Conservation (phyloP, 2,797 vertebrate species). For the Mallotus villosus region DNA sequence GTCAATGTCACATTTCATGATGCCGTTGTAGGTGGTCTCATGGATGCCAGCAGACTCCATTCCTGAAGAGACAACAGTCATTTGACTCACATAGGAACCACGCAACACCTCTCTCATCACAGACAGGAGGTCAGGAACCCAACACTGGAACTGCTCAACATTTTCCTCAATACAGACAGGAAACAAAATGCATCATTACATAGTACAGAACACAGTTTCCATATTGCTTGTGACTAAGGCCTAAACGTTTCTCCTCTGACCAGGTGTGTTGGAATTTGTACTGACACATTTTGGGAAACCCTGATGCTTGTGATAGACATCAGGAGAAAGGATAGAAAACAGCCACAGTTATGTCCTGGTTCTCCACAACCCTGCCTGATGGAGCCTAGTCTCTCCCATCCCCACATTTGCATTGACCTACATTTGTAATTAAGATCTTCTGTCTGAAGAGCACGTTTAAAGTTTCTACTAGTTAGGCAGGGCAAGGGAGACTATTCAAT, state of each 20-base stretch:
- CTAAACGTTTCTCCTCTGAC: too few relatives aligned
- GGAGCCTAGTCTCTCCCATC: neutral
- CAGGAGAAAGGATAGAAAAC: neutral
- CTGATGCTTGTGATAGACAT: neutral
- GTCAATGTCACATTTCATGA: conserved; percentile 90
- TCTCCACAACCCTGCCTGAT: neutral
- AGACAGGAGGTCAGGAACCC: too few relatives aligned
- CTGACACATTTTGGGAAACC: too few relatives aligned
- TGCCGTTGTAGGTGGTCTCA: conserved; percentile 89
- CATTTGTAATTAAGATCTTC: neutral
- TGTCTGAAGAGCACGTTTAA: neutral
- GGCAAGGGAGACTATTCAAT: neutral
- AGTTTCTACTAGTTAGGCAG: neutral
- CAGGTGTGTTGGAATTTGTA: too few relatives aligned
- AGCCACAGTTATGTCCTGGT: neutral
- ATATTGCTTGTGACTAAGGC: too few relatives aligned
- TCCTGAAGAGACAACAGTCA: conserved; percentile 57
- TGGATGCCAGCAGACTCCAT: conserved; percentile 89
- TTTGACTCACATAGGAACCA: neutral
- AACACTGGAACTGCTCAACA: too few relatives aligned
- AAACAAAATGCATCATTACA: too few relatives aligned
- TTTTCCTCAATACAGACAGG: too few relatives aligned
- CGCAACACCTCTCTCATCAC: neutral
- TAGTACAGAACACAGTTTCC: too few relatives aligned
- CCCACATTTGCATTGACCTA: conserved; percentile 4